Base-by-base conservation (phyloP, 2,113 vertebrate species). In the Mirza zaza region DNA sequence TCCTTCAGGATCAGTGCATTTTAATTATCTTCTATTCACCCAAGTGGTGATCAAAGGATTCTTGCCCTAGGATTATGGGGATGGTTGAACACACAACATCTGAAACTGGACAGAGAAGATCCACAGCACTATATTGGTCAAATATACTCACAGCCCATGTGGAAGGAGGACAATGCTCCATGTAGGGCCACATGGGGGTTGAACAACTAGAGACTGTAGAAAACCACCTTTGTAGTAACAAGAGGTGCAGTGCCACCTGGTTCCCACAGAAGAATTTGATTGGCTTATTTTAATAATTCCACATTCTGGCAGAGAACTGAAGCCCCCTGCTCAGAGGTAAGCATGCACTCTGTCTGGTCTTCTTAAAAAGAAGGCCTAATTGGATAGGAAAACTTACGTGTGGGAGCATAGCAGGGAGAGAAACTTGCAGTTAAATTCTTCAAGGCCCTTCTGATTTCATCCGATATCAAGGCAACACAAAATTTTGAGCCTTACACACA, bases 21-120 rank as follows among this genome's bases (percentile, higher is more conserved):
- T 50, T 36, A 4, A 29, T 59, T 13, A 61, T 50, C 21, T 76
- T 68, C 20, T n/a, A 13, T 48, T 80, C 3, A 67, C 20, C 2
- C 11, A 8, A 29, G 6, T 29, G 55, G 17, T 55, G 63, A 84
- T 5, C 27, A 25, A 45, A 10, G 7, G 9, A 17, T 34, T 76
- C 27, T 52, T 8, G 1, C 5, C 29, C 8, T 79, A 52, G 52
- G 8, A 20, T 48, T 81, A 34, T 10, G 32, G 7, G 14, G 18
- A 29, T 63, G 10, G 25, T 2, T 27, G 39, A 32, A 42, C 2
- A 8, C 21, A 15, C 1, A 29, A 17, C 8, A 2, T 8, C 7
- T 48, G 10, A 52, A n/a, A 75, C 6, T 50, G 25, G 13, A 25
- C 12, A 52, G 61, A 65, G 17, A 18, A 34, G 6, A 18, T 10